Percentiles rank a stretch among this genome's conserved stretches.
Evolutionary conservation across 2,888 invertebrate species (phyloP).

Genomic region (Chromoteleia sp.): DNA sequence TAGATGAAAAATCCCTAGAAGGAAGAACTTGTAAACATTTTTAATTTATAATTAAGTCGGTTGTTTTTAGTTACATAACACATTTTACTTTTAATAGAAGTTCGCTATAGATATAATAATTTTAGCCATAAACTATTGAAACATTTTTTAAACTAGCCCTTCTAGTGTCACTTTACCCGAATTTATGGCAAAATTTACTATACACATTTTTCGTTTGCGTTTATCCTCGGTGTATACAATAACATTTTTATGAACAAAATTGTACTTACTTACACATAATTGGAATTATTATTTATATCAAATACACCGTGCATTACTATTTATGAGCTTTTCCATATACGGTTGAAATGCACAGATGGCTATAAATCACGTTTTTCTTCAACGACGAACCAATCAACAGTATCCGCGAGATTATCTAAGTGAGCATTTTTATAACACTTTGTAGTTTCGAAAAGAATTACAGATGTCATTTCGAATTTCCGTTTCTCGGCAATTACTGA

Average conservation of each 20-base stretch:
- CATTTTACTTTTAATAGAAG: too few species aligned
- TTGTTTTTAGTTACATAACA: too few species aligned
- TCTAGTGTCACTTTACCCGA: too few species aligned
- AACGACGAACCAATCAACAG: constrained; percentile 35
- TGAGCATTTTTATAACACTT: constrained; percentile 11
- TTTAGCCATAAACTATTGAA: too few species aligned
- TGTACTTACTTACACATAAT: not conserved
- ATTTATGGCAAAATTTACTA: not conserved
- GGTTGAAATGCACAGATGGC: constrained; percentile 17
- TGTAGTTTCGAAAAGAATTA: constrained; percentile 9
- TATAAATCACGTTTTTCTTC: constrained; percentile 47
- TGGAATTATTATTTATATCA: constrained; percentile 39
- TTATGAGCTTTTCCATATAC: constrained; percentile 37
- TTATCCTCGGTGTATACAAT: not conserved
- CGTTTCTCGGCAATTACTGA: not conserved
- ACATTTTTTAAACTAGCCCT: too few species aligned
- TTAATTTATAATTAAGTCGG: too few species aligned
- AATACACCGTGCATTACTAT: constrained; percentile 25
- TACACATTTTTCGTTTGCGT: not conserved
- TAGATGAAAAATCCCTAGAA: too few species aligned
- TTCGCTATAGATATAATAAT: too few species aligned
- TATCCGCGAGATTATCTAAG: constrained; percentile 34
- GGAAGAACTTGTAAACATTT: too few species aligned
- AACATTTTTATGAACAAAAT: constrained; percentile 1
- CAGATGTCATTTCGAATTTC: constrained; percentile 28